Conservation (phyloP, 2,113 vertebrate species). For the Heliornis fulica region DNA sequence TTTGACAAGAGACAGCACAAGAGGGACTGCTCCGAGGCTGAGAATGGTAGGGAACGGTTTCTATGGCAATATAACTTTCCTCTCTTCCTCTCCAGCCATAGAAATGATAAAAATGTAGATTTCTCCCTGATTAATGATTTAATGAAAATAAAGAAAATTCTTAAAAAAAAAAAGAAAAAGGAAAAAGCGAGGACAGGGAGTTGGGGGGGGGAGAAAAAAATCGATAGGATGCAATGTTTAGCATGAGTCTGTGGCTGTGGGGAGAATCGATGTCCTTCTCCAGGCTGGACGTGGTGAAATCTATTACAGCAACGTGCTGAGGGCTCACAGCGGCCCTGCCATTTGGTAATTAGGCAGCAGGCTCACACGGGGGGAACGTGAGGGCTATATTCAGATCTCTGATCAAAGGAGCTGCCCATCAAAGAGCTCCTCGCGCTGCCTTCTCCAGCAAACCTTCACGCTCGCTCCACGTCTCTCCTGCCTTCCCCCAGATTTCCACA, state of each 20-base stretch:
- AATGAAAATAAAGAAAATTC: conserved; percentile 66
- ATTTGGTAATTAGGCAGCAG: conserved; percentile 51
- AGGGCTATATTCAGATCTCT: conserved; percentile 60
- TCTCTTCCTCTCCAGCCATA: conserved; percentile 66
- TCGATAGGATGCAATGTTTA: conserved; percentile 48
- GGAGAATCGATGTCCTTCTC: conserved; percentile 66
- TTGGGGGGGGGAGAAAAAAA: not conserved
- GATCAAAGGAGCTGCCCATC: conserved; percentile 69
- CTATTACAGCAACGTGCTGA: conserved; percentile 45
- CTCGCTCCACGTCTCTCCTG: not conserved
- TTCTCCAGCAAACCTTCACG: not conserved
- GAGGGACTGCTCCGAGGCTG: conserved; percentile 71
- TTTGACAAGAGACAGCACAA: conserved; percentile 76
- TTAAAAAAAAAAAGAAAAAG: not conserved
- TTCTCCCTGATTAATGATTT: conserved; percentile 69
- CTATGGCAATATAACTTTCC: conserved; percentile 74
- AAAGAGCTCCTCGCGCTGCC: conserved; percentile 41
- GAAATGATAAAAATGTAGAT: conserved; percentile 68
- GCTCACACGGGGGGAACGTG: conserved; percentile 40
- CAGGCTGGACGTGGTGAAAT: conserved; percentile 45
- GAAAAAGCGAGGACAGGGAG: rapidly evolving
- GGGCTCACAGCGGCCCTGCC: conserved; percentile 24
- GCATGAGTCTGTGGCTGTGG: conserved; percentile 17
- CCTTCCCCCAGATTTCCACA: not conserved
- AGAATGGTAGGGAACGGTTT: conserved; percentile 72